Base-by-base conservation (phyloP, 92 coral and sea anemone genomes). In the Montipora capitata region DNA sequence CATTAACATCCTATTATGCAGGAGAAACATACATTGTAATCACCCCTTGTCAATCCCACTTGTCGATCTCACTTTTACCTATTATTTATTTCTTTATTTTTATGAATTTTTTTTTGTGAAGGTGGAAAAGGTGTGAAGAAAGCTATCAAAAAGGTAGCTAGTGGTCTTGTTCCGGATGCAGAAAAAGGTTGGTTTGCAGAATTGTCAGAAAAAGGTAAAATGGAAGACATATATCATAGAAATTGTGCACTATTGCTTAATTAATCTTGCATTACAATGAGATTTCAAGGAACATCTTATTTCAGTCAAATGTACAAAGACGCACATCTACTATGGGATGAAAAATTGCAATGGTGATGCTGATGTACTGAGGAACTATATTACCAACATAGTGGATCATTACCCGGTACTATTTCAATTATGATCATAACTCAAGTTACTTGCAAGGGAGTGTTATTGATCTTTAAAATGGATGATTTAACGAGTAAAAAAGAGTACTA, bases 341-440 rank as follows among this genome's bases (percentile, higher is more conserved):
- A 72, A 83, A 62, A 83, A 83, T 51, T 83, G 88, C 64, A 74
- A 71, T 52, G 88, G 81, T 72, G 88, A 83, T 72, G 68, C 88
- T 10, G 70, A 40, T 14, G 12, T 5, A 15, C 68, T 63, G 40
- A 59, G 73, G 39, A 48, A 35, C 84, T 79, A 63, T 49, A 69
- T 79, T 27, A 41, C 35, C 61, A 61, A 79, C 72, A 79, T 79
- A 59, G 84, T 79, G 35, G 73, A 79, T 54, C 84, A 79, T 69
- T 79, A 67, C 43, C 27, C 35, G 72, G 72, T 64, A 64, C 10
- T 64, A 5, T 64, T 7, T 17, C 10, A n/a, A 2, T 9, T 40
- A 64, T 11, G 0, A 6, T 6, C 7, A 51, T 51, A 44, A 7
- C 5, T 44, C 49, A 44, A 44, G 49, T 44, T 44, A 4, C 49